Evolutionary conservation across 2,113 vertebrate genomes (phyloP).

Genomic region (Madoqua kirkii): DNA sequence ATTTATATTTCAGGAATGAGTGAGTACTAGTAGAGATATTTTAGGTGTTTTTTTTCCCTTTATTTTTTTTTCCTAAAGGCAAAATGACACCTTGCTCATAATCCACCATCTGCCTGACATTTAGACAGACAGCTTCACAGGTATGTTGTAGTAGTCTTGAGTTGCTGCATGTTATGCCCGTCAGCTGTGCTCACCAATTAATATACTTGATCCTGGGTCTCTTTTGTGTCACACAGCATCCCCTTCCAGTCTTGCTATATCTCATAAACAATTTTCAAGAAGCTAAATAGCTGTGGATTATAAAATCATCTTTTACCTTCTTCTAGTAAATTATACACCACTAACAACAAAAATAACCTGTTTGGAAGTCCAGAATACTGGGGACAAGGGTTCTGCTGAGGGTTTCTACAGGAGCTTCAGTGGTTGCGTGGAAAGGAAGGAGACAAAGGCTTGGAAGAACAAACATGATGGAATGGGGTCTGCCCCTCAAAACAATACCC

Average conservation of each 20-base stretch:
- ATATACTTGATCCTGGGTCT: neutral
- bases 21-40: neutral
- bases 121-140: neutral
- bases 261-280: neutral
- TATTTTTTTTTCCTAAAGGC: neutral
- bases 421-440: neutral
- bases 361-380: neutral
- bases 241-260: neutral
- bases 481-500: too few species aligned
- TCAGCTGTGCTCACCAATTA: neutral
- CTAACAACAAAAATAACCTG: neutral
- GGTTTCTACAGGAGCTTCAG: neutral
- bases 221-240: neutral
- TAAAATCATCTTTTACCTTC: neutral
- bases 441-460: neutral
- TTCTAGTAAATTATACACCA: neutral
- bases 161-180: fast-evolving
- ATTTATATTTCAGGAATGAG: neutral
- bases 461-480: too few species aligned
- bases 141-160: neutral
- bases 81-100: neutral
- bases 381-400: neutral
- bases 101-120: neutral
- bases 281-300: neutral
- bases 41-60: neutral